These are phyloP conservation scores for Myxocyprinus asiaticus DNA, from an alignment of 2,113 vertebrate genomes.

Conservation along the genomic window DNA sequence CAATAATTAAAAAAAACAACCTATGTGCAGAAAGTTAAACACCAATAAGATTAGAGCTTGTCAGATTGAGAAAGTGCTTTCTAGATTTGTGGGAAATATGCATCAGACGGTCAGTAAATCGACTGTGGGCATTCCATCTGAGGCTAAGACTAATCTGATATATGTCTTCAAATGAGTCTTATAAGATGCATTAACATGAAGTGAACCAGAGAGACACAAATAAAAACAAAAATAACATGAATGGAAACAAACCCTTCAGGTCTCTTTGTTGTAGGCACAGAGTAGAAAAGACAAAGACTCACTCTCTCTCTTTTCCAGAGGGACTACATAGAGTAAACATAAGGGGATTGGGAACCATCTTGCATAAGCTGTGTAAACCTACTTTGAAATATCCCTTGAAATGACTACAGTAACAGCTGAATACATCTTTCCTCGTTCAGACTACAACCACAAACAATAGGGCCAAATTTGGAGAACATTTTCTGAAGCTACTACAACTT, in stretches of 20 bases:
- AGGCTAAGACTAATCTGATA: too few species aligned
- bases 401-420: neutral
- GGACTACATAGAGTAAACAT: neutral
- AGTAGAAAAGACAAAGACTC: neutral
- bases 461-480: neutral
- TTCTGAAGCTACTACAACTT: neutral
- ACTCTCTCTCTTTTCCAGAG: neutral
- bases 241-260: slow-evolving; percentile 43
- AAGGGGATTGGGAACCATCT: slow-evolving; percentile 12
- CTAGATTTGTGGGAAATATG: neutral
- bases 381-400: slow-evolving; percentile 2
- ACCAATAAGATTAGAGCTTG: neutral
- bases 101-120: neutral
- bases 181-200: slow-evolving; percentile 16
- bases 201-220: slow-evolving; percentile 13
- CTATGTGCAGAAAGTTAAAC: too few species aligned
- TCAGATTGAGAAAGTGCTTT: neutral
- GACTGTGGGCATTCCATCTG: too few species aligned
- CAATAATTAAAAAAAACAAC: too few species aligned
- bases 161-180: neutral
- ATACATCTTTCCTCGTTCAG: neutral
- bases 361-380: slow-evolving; percentile 2
- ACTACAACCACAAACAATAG: neutral
- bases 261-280: slow-evolving; percentile 7
- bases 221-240: slow-evolving; percentile 36